These are phyloP conservation scores for Acronicta leporina DNA, from an alignment of 2,888 invertebrate genomes.

Conservation along the genomic window DNA sequence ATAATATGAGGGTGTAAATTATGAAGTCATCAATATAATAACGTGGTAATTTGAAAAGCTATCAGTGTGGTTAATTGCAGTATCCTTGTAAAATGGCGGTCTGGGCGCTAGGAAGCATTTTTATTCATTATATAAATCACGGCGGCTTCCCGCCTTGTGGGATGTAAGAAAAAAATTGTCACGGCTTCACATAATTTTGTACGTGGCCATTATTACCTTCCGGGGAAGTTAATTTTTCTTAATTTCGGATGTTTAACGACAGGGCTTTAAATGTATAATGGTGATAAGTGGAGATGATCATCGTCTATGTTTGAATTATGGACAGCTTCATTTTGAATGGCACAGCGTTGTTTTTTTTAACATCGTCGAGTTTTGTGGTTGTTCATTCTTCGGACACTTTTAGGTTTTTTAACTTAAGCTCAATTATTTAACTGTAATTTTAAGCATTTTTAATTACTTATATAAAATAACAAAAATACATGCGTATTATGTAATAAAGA, in stretches of 20 bases:
- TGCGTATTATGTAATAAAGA: too few relatives aligned
- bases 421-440: too few relatives aligned
- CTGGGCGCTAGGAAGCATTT: slow-evolving; percentile 77
- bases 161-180: slow-evolving; percentile 86
- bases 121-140: slow-evolving; percentile 89
- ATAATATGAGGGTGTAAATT: slow-evolving; percentile 45
- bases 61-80: slow-evolving; percentile 82
- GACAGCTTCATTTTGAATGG: slow-evolving; percentile 14
- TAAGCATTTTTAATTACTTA: too few relatives aligned
- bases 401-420: too few relatives aligned
- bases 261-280: slow-evolving; percentile 55
- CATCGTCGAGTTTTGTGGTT: too few relatives aligned
- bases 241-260: slow-evolving; percentile 79
- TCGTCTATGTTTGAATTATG: slow-evolving; percentile 34
- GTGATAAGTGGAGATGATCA: slow-evolving; percentile 47
- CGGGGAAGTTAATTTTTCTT: slow-evolving; percentile 84
- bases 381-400: too few relatives aligned
- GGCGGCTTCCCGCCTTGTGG: slow-evolving; percentile 72
- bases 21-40: slow-evolving; percentile 60
- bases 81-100: slow-evolving; percentile 76
- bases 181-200: slow-evolving; percentile 87
- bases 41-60: slow-evolving; percentile 74
- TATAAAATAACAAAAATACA: too few relatives aligned
- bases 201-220: slow-evolving; percentile 84
- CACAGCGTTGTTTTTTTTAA: not conserved